phyloP scores from a whole-genome alignment of 2,888 invertebrate species.

The Allygus modestus region DNA sequence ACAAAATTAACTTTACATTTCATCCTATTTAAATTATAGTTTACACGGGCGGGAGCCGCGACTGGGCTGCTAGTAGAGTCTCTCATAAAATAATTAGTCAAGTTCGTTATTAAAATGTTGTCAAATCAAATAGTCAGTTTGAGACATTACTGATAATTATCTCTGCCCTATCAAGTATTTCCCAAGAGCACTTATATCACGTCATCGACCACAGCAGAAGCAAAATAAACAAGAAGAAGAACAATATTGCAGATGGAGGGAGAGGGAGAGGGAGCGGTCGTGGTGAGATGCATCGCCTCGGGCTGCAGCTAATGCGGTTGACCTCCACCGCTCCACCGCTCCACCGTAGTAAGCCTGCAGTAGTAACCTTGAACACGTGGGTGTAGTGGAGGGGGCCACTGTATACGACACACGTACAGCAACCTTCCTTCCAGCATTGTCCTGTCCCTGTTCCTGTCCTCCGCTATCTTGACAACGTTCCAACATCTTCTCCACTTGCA shows the following conservation, averaged over 20 bases:
- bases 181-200: neutral
- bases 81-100: too few species aligned
- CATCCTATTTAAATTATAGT: too few species aligned
- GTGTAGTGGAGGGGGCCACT: constrained; percentile 23
- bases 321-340: constrained; percentile 13
- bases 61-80: too few species aligned
- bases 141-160: too few species aligned
- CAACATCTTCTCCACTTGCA: neutral
- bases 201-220: neutral
- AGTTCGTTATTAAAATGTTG: too few species aligned
- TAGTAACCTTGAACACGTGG: constrained; percentile 46
- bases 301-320: constrained; percentile 33
- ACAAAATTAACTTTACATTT: too few species aligned
- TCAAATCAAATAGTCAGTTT: too few species aligned
- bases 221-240: neutral
- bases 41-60: too few species aligned
- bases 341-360: neutral
- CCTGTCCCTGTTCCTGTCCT: constrained; percentile 20
- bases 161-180: too few species aligned
- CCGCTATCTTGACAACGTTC: constrained; percentile 13
- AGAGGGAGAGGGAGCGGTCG: neutral
- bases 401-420: constrained; percentile 1
- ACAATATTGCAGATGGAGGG: constrained; percentile 10
- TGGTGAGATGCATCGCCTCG: constrained; percentile 23
- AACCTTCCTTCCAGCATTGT: constrained; percentile 11